Percentiles rank a stretch among this genome's conserved stretches.
phyloP scores from a whole-genome alignment of 2,888 invertebrate genomes.

The Petrolisthes cinctipes region DNA sequence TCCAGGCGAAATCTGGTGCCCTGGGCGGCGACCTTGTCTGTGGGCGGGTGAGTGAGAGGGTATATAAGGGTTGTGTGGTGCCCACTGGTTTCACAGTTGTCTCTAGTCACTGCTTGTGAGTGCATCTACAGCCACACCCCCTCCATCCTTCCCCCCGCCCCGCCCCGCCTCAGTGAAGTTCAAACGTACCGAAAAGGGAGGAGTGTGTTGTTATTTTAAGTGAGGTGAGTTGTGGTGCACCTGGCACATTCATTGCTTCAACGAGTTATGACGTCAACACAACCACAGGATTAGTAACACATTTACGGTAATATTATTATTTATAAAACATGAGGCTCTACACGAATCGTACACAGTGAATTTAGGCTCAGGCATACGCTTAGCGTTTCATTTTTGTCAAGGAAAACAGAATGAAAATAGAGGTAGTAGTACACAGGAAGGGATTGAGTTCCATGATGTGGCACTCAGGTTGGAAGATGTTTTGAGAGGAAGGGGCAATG shows the following conservation, averaged over 20 bases:
- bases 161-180: too few relatives aligned
- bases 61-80: conserved; percentile 15
- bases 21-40: conserved; percentile 2
- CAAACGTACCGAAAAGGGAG: background rate
- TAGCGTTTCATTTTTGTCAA: too few relatives aligned
- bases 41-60: conserved; percentile 15
- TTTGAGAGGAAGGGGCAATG: too few relatives aligned
- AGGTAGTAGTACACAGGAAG: too few relatives aligned
- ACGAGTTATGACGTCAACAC: background rate
- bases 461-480: too few relatives aligned
- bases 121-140: background rate
- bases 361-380: too few relatives aligned
- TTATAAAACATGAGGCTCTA: background rate
- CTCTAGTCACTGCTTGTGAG: conserved; percentile 19
- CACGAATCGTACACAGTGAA: too few relatives aligned
- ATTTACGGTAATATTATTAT: background rate
- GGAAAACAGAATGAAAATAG: too few relatives aligned
- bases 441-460: too few relatives aligned
- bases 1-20: conserved; percentile 16
- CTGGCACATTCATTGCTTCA: background rate
- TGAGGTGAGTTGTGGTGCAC: conserved; percentile 2
- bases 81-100: background rate
- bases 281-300: background rate
- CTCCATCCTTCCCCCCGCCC: background rate
- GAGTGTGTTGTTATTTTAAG: background rate